phyloP scores from a whole-genome alignment of 1,140 invertebrate species.

The Drosophila lini region DNA sequence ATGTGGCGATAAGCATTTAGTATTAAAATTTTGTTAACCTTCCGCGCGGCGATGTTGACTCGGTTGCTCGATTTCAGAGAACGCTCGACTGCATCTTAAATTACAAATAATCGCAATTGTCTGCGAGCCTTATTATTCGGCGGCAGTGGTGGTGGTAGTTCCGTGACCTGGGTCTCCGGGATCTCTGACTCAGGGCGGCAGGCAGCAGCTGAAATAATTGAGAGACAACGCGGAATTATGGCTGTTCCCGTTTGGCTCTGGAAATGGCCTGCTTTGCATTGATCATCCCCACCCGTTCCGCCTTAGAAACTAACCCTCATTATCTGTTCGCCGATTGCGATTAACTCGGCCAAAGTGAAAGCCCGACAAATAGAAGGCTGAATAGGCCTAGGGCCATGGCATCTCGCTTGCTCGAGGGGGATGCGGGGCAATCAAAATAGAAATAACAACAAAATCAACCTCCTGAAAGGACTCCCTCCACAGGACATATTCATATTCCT shows the following conservation, averaged over 20 bases:
- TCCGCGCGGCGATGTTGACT: conserved; percentile 66
- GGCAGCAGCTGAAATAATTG: conserved; percentile 83
- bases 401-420: conserved; percentile 7
- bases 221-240: conserved; percentile 77
- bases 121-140: conserved; percentile 33
- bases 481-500: conserved; percentile 29
- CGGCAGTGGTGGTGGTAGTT: conserved; percentile 42
- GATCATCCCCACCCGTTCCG: conserved; percentile 32
- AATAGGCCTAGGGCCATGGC: conserved; percentile 13
- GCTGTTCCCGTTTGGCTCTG: conserved; percentile 35
- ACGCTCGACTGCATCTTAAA: conserved; percentile 83
- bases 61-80: conserved; percentile 62
- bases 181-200: conserved; percentile 9
- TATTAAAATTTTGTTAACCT: conserved; percentile 76
- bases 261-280: conserved; percentile 59
- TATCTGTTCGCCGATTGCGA: conserved; percentile 71
- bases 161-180: conserved; percentile 8
- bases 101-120: conserved; percentile 84
- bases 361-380: conserved; percentile 64
- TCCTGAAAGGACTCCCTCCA: conserved; percentile 30
- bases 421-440: conserved; percentile 46
- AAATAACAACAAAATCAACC: conserved; percentile 45
- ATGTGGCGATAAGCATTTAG: conserved; percentile 69
- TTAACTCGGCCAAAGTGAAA: conserved; percentile 76
- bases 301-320: conserved; percentile 63